These are phyloP conservation scores for Alcedo atthis DNA, from an alignment of 2,797 vertebrate species.

Conservation along the genomic window DNA sequence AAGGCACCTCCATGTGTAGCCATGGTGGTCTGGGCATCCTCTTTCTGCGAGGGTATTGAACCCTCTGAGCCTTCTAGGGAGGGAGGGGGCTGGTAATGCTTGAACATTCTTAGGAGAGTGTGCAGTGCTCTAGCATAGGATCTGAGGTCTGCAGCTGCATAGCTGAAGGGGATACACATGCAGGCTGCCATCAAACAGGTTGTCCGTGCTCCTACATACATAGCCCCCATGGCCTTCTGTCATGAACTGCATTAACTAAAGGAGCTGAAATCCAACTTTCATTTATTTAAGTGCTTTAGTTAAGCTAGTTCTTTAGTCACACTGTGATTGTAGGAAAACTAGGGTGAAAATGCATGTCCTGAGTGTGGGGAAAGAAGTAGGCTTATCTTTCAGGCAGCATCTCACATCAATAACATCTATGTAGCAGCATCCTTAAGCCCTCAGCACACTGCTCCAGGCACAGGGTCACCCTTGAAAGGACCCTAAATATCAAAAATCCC, in stretches of 20 bases:
- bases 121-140: neutral
- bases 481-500: neutral
- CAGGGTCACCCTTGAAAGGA: neutral
- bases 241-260: neutral
- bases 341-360: neutral
- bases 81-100: neutral
- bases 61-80: neutral
- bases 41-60: neutral
- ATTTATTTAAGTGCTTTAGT: neutral
- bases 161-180: neutral
- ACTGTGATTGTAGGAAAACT: neutral
- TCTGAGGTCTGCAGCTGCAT: neutral
- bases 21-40: rapidly evolving
- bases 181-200: neutral
- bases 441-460: neutral
- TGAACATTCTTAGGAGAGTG: neutral
- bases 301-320: neutral
- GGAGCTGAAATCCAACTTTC: neutral
- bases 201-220: neutral
- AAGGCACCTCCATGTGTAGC: neutral
- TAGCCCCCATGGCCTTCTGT: neutral
- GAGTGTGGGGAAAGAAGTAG: neutral
- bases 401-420: too few species aligned
- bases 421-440: neutral
- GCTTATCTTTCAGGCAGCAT: neutral